Percentiles rank a stretch among this genome's conserved stretches.
Evolutionary conservation across 2,113 vertebrate genomes (phyloP).

Genomic region (Tyto alba): DNA sequence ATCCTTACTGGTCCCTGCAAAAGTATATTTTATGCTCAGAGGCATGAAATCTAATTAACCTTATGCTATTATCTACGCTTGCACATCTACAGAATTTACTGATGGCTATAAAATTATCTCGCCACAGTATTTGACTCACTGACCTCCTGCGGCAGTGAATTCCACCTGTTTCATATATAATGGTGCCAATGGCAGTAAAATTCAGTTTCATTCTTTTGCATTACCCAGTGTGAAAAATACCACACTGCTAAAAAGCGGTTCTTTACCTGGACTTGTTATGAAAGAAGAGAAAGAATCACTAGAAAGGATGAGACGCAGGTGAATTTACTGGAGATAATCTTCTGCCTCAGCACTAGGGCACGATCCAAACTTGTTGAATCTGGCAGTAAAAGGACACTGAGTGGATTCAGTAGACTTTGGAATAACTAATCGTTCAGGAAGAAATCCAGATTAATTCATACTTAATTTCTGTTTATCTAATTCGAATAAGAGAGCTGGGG

Average conservation of each 20-base stretch:
- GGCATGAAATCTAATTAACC: conserved; percentile 67
- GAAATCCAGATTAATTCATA: conserved; percentile 2
- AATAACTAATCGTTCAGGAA: neutral
- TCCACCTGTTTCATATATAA: neutral
- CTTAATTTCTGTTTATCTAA: neutral
- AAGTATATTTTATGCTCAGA: conserved; percentile 32
- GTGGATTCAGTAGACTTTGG: neutral
- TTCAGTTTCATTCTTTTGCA: neutral
- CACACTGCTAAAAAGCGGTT: neutral
- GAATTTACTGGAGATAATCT: neutral
- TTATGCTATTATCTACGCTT: conserved; percentile 47
- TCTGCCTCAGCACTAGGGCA: neutral
- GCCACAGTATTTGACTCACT: conserved; percentile 47
- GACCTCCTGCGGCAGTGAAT: conserved; percentile 34
- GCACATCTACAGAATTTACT: conserved; percentile 60
- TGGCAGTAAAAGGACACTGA: neutral
- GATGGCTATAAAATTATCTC: conserved; percentile 62
- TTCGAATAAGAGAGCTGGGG: neutral
- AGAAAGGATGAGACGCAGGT: neutral
- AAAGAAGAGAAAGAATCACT: neutral
- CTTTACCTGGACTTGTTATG: neutral
- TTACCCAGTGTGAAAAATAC: neutral
- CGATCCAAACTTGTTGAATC: neutral
- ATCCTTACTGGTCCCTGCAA: neutral
- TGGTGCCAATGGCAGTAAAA: conserved; percentile 10